Conservation (phyloP, 2,797 vertebrate species). For the Gephyroberyx darwinii region DNA sequence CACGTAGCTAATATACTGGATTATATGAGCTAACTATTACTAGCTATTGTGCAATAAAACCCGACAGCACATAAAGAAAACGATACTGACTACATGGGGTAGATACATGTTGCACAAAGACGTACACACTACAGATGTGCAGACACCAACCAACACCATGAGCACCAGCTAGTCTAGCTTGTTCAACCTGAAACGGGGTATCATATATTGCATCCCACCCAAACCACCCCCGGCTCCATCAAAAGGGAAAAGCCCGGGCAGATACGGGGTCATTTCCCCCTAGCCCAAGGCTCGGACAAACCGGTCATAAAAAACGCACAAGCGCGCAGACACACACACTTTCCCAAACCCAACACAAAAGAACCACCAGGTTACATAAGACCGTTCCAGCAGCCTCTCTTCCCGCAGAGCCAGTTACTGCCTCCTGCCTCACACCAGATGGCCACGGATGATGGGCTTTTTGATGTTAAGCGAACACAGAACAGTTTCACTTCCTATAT, state of each 20-base stretch:
- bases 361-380: conserved; percentile 45
- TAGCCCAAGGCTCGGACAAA: conserved; percentile 24
- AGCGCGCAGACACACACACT: not conserved
- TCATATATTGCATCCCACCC: not conserved
- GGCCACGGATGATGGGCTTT: conserved; percentile 3
- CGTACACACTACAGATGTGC: not conserved
- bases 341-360: conserved; percentile 27
- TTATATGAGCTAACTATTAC: not conserved
- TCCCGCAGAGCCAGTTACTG: conserved; percentile 32
- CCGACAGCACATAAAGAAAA: not conserved
- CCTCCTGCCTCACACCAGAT: not conserved
- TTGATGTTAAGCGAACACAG: not conserved
- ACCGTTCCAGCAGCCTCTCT: conserved; percentile 45
- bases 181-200: not conserved
- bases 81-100: too few species aligned
- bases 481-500: not conserved
- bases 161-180: not conserved
- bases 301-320: conserved; percentile 37
- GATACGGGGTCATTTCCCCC: conserved; percentile 33
- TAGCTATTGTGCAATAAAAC: not conserved
- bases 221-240: not conserved
- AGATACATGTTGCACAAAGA: not conserved
- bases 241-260: conserved; percentile 28
- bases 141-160: not conserved
- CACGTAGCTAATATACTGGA: not conserved